Evolutionary conservation across 1,140 invertebrate genomes (phyloP), one percentile per base, ranked within the genome.

Genomic region (Apis dorsata): DNA sequence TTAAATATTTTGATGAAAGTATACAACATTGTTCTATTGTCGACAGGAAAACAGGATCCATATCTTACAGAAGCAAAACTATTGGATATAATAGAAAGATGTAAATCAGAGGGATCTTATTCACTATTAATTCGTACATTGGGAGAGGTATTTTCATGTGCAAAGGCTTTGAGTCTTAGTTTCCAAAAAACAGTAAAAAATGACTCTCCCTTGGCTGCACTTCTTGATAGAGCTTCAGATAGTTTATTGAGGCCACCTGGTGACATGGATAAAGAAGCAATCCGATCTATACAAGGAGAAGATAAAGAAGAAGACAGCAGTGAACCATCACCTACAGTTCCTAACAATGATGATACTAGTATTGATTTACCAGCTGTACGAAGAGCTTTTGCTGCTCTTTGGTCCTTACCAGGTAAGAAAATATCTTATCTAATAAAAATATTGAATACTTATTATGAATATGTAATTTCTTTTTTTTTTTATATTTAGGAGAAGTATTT

Each of bases 301-400:
- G 97, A 98, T 86, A 98, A 98, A 92, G 97, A 98, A 92, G 95
- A 97, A 85, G 97, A 98, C 90, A 96, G 96, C 85, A 94, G 94
- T 72, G 94, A 94, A 93, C 94, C 92, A 86, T 94, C 91, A 86
- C 94, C 91, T 90, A 94, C 91, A 92, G 93, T 93, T 94, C 95
- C 90, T 90, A 93, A 91, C 57, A 91, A 92, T 24, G 93, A 94
- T 84, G 94, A 95, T 66, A 95, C 94, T 0, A 93, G 85, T 76
- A 94, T 96, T 51, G 96, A 96, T 93, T 92, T 96, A 49, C 91
- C 93, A 8, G 95, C 96, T 34, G 92, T 97, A 65, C 93, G 96
- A 21, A 92, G 96, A 80, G 94, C 96, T 4, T 97, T 96, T 91
- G 85, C 93, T 19, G 93, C 95, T 15, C 93, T 98, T 57, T 94